Evolutionary conservation across 2,888 invertebrate genomes (phyloP).

Genomic region (Mesorhabditis spiculigera): DNA sequence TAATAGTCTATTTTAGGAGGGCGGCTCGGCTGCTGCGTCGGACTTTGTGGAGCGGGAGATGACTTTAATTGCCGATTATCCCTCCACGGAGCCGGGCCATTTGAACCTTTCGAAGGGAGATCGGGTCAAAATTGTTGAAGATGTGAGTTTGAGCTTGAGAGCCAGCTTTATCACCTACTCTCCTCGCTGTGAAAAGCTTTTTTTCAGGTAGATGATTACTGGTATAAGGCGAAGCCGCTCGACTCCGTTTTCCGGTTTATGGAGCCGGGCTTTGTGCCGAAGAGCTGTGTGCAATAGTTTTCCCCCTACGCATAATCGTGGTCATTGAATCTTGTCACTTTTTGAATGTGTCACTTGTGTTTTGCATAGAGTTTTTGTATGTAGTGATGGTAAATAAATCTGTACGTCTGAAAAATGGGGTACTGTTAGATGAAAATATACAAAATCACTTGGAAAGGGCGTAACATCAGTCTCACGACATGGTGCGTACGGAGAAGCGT

Average conservation of each 20-base stretch:
- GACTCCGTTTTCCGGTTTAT: constrained; percentile 6
- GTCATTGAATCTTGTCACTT: too few species aligned
- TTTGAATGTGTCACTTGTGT: too few species aligned
- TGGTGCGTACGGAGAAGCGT: too few species aligned
- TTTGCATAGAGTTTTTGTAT: too few species aligned
- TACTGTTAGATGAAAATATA: too few species aligned
- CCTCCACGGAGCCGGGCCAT: constrained; percentile 33
- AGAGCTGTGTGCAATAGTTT: background rate
- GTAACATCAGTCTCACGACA: too few species aligned
- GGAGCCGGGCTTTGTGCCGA: background rate
- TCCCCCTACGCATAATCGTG: too few species aligned
- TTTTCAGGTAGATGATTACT: constrained; percentile 30
- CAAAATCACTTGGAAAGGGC: too few species aligned
- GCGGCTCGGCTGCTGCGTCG: too few species aligned
- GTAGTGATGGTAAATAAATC: too few species aligned
- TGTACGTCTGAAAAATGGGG: too few species aligned
- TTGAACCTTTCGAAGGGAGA: constrained; percentile 37
- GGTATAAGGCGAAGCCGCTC: constrained; percentile 24
- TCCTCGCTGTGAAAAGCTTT: background rate
- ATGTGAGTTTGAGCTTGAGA: constrained; percentile 15
- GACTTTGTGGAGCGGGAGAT: constrained; percentile 2
- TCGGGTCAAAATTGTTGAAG: constrained; percentile 33
- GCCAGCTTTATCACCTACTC: background rate
- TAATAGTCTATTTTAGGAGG: too few species aligned
- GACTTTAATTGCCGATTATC: constrained; percentile 29